Evolutionary conservation across 2,888 invertebrate species (phyloP), one percentile per base, ranked within the genome.

Genomic region (Euplexia lucipara): DNA sequence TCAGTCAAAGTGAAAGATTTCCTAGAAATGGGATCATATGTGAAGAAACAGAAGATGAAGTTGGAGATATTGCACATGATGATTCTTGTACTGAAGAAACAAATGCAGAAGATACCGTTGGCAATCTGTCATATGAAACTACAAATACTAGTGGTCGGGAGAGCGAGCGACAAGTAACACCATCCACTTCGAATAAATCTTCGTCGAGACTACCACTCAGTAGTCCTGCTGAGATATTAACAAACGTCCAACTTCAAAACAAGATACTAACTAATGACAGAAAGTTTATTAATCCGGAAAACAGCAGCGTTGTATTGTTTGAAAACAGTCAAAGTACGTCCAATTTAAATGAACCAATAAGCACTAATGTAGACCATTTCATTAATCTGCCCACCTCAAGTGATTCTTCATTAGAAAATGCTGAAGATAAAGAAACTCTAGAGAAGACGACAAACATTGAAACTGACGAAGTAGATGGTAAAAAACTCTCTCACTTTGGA

Each of bases 31-130:
- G 88, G 66, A 90, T 87, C 68, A 71, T 84, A 45, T 89, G 83
- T 73, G 90, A 88, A 48, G 92, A 92, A 85, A 93, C 92, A 20
- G 94, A 93, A 85, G 93, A 95, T 74, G 93, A 93, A 83, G 77
- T 89, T 51, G 86, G 89, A 67, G 93, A 94, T 56, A 91, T 93
- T 53, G 78, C 83, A 52, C 88, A 88, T 59, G 92, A 93, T 70
- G 86, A 85, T 42, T 85, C 87, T 2, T 82, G 81, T 67, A 54
- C 79, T 49, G 90, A 91, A 70, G 89, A 90, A 49, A 60, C 70
- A 37, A 75, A 78, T 18, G 53, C 66, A 26, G 70, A 79, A 53
- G 69, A 77, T 30, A 62, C 60, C 8, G 35, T 35, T 20, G 53
- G 37, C 22, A 48, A 12, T 47, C 44, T 64, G 6, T 16, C 53